Evolutionary conservation across 2,113 vertebrate species (phyloP), one percentile per base, ranked within the genome.

Genomic region (Calcarius ornatus): DNA sequence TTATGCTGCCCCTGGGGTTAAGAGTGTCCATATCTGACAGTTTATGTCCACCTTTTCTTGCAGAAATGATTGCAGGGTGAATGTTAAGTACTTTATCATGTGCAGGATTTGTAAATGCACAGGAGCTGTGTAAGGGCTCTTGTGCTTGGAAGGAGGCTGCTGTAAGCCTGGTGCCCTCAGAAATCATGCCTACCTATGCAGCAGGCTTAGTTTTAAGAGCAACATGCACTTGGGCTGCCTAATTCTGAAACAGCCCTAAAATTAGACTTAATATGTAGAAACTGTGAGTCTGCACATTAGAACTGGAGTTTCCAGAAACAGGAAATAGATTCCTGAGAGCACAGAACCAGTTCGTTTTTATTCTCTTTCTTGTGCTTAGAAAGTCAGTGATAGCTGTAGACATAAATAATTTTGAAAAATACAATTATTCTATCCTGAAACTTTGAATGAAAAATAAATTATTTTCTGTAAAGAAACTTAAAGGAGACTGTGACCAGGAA

Each of bases 31-130:
- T 56, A 81, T 63, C 77, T 81, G 72, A 59, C 4, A 15, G 50
- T 86, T 96, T 88, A 76, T 70, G 43, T 79, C 57, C 65, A 79
- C 33, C 24, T 48, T 51, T 69, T 77, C 65, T 76, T 65, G 51
- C 42, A 38, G 65, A 64, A 84, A 68, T 71, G 61, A 71, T 91
- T 95, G 81, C 56, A 43, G 90, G 77, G 69, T 92, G 81, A 94
- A 93, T 92, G 81, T 91, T 51, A 94, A 92, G 43, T 81, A 38
- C 30, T 92, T 94, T 47, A 59, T 68, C 54, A 16, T 59, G 77
- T 38, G 17, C n/a, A 60, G 81, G 35, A 77, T 81, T 91, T 91
- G 51, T 59, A 78, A 60, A 95, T 68, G 25, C 48, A 27, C 22
- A 27, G 60, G 56, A 86, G 35, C 37, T 0, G 0, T 31, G 40